Base-by-base conservation (phyloP, 1,140 invertebrate genomes). In the Drosophila auraria region DNA sequence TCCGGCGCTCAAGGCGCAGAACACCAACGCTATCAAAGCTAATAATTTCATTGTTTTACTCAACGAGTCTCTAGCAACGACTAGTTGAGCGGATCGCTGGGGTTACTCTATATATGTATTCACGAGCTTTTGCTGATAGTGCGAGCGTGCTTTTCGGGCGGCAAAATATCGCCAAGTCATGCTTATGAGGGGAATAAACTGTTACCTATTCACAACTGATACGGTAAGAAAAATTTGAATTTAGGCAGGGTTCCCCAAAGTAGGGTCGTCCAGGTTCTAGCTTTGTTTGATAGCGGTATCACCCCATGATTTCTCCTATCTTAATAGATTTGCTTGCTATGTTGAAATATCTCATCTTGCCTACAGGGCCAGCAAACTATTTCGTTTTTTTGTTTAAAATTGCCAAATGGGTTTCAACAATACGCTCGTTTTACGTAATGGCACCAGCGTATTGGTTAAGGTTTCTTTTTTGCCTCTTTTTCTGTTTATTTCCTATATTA, bases 1-100 rank as follows among this genome's bases (percentile, higher is more conserved):
- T 15, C 47, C 47, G 5, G 25, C 40, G 54, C 78, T 17, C 7
- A 87, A 40, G 9, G 61, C 54, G 33, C 69, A 38, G n/a, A 89
- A 45, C 5, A 27, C 45, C 17, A 74, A 20, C n/a, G 71, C 51
- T 4, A 80, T 6, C 1, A 74, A 8, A 47, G 38, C 11, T 0
- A 44, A 25, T 4, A 65, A 42, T 51, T 59, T 78, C 84, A 87
- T 87, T 3, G 15, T 2, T 12, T 74, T 20, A 23, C 36, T 30
- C 20, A 7, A 57, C 53, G 44, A 57, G 68, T 64, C 12, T 47
- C 11, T 9, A 36, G 44, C 17, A 70, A 27, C 38, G 20, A 77
- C 54, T 68, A 45, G 30, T 14, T 44, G 11, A 54, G 7, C 2
- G 9, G 23, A 58, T 45, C 47, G 11, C 11, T 8, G 2, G 45